Evolutionary conservation across 2,888 invertebrate species (phyloP), one percentile per base, ranked within the genome.

Genomic region (Kuschelorhynchus macadamiae): DNA sequence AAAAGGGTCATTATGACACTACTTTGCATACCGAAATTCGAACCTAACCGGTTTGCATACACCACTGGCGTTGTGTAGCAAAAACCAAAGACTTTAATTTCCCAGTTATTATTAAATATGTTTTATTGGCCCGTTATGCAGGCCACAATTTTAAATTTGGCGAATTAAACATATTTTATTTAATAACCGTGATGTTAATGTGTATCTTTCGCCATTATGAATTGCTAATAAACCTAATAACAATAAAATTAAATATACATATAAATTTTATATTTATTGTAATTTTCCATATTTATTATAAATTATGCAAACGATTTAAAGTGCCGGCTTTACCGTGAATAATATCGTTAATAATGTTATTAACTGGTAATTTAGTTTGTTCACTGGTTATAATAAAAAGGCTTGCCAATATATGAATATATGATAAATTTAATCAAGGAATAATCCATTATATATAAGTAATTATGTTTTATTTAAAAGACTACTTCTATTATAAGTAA

Each of bases 171-270:
- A 63, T 63, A 63, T 55, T 63, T 63, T 63, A 63, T 63, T 55
- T 47, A 63, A 63, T 63, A 63, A 63, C 55, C 63, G 39, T 46
- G 33, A 25, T 36, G 63, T 63, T 63, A 63, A 63, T 55, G 55
- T 30, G 46, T 55, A 55, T 55, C 46, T 55, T 53, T 53, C 63
- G 41, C 55, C 56, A 69, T 60, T 60, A 69, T 64, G 60, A 69
- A 65, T 69, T 47, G 47, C 36, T 57, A 69, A 69, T 65, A 57
- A 65, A 69, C 47, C 64, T 69, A 63, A 69, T 69, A 65, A 61
- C 65, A 62, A 65, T 65, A 65, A 69, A 69, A 69, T 69, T 69
- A 65, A 69, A 69, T 62, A 69, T 63, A 60, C 49, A 62, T 60
- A 49, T 63, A 63, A 49, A 63, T 67, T 67, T 67, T 61, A 67